A percentile compares a stretch with the other conserved stretches of the same genome.
These are phyloP conservation scores for Urocitellus parryii DNA, from an alignment of 2,113 vertebrate genomes.

Conservation along the genomic window DNA sequence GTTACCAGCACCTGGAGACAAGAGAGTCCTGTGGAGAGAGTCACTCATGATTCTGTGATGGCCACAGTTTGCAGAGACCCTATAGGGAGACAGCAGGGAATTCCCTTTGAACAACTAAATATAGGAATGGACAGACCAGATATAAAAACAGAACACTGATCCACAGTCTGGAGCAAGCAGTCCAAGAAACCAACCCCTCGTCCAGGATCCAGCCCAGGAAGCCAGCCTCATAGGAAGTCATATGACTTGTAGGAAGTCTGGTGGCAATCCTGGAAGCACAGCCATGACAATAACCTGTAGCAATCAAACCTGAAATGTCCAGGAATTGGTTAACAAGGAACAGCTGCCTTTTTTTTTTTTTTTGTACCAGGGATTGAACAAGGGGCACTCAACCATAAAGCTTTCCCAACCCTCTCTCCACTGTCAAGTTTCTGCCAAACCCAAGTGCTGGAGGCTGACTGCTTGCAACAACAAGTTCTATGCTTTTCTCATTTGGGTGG, in stretches of 20 bases:
- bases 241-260: background rate
- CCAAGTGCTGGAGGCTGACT: too few species aligned
- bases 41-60: background rate
- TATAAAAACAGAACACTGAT: too few species aligned
- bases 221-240: background rate
- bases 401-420: too few species aligned
- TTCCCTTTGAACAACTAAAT: background rate
- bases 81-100: background rate
- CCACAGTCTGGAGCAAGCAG: background rate
- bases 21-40: background rate
- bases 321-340: background rate
- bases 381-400: background rate
- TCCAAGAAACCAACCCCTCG: background rate
- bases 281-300: background rate
- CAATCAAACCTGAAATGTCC: too few species aligned
- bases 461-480: background rate
- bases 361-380: too few species aligned
- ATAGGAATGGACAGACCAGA: background rate
- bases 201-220: background rate
- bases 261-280: background rate
- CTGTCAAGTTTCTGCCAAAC: background rate
- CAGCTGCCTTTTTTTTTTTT: too few species aligned
- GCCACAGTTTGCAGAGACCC: background rate
- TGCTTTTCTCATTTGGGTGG: background rate
- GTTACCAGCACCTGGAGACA: background rate